Evolutionary conservation across 1,140 invertebrate genomes (phyloP), one percentile per base, ranked within the genome.

Genomic region (Leptoteleia sp.): DNA sequence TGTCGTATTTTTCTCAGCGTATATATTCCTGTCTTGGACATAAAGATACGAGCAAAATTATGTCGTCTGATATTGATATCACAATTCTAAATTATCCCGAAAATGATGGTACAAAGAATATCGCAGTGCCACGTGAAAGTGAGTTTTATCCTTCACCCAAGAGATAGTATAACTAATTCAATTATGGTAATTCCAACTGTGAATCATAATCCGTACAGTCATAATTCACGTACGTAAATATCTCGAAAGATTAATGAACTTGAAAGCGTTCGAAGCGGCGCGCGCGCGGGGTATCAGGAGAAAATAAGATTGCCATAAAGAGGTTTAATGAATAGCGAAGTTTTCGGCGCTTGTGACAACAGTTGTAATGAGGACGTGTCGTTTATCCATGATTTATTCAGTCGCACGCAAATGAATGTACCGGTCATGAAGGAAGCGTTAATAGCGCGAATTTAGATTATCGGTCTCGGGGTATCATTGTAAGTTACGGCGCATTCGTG

Each of bases 391-490:
- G 37, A 61, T 37, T 67, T 61, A 67, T 68, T 27, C 31, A 38
- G 45, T 48, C 16, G 43, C 50, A 27, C 55, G 38, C 33, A 29
- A 55, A 47, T 47, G 38, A 45, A 40, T 13, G 48, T 16, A 31
- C 6, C 42, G 33, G 27, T 64, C 57, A 54, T 42, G 37, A 71
- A 77, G 59, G 37, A 64, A 65, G 29, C 59, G 35, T 47, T 62
- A 73, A 73, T 73, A 57, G 59, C 43, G 54, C 45, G 38, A 76
- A 76, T 76, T 76, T 62, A 61, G 64, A 70, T 76, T 64, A 76
- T 70, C 50, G 48, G 40, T 19, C 40, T 50, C 16, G 31, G 12
- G 62, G 55, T 68, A 76, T 67, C 64, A 52, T 43, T 35, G 62
- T 64, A 47, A 77, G 52, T 77, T 71, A 77, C 59, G 65, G 37